Percentiles rank a stretch among this genome's conserved stretches.
Conservation (phyloP, 2,888 invertebrate species). For the Ceriagrion tenellum region DNA sequence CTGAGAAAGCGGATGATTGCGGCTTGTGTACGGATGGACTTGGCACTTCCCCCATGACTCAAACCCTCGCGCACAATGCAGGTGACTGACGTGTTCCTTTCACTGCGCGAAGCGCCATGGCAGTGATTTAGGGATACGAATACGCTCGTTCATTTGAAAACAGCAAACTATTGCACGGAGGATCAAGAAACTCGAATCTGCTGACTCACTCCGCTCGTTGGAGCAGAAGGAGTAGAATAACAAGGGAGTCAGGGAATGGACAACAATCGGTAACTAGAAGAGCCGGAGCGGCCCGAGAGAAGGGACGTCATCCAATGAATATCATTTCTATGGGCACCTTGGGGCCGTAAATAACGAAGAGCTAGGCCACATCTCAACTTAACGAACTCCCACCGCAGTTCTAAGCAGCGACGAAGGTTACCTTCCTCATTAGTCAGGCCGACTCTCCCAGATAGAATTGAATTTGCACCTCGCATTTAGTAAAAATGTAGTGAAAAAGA, state of each 20-base stretch:
- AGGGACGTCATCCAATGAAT: background rate
- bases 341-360: background rate
- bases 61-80: background rate
- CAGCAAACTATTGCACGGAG: background rate
- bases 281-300: background rate
- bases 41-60: background rate
- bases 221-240: background rate
- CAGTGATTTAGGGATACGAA: constrained; percentile 27
- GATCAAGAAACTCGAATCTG: background rate
- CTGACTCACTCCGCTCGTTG: background rate
- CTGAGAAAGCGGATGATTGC: background rate
- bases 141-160: constrained; percentile 2
- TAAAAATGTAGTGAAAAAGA: no score
- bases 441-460: no score
- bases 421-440: no score
- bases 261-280: background rate
- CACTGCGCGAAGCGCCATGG: background rate
- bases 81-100: background rate
- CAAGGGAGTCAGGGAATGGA: background rate
- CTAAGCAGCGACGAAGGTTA: background rate
- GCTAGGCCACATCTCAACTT: background rate
- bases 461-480: no score
- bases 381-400: background rate
- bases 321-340: background rate
- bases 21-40: background rate